These are phyloP conservation scores for Mythimna pallens DNA, from an alignment of 2,888 invertebrate species.

Conservation along the genomic window DNA sequence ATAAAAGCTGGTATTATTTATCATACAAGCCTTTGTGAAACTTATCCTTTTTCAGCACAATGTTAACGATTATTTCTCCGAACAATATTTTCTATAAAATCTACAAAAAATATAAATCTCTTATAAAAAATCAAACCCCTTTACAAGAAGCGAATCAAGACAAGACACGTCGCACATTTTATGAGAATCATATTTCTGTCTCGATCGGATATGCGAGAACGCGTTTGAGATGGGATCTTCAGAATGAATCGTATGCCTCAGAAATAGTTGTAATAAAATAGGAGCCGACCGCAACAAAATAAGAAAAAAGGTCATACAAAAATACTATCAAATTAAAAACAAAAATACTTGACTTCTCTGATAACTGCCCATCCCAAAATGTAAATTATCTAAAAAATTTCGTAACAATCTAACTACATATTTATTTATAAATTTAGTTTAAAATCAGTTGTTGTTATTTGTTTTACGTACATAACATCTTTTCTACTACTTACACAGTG, in stretches of 20 bases:
- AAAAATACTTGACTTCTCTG: slow-evolving; percentile 3
- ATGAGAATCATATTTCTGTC: not conserved
- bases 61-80: slow-evolving; percentile 25
- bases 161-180: not conserved
- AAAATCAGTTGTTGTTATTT: slow-evolving; percentile 14
- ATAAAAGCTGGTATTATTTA: not conserved
- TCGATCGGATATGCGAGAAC: not conserved
- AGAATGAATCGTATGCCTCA: no score
- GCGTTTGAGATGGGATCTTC: not conserved
- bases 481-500: slow-evolving; percentile 35
- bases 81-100: slow-evolving; percentile 16
- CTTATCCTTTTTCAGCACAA: slow-evolving; percentile 13
- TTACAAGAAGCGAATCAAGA: not conserved
- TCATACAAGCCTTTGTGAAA: not conserved
- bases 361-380: slow-evolving; percentile 6
- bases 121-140: not conserved
- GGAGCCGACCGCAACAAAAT: not conserved
- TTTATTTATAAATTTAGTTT: slow-evolving; percentile 24
- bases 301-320: not conserved
- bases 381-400: slow-evolving; percentile 11
- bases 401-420: slow-evolving; percentile 16
- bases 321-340: slow-evolving; percentile 36
- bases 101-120: slow-evolving; percentile 36
- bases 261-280: no score
- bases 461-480: slow-evolving; percentile 14